Percentiles rank a stretch among this genome's conserved stretches.
Evolutionary conservation across 2,113 vertebrate genomes (phyloP).

Genomic region (Vireo altiloquus): DNA sequence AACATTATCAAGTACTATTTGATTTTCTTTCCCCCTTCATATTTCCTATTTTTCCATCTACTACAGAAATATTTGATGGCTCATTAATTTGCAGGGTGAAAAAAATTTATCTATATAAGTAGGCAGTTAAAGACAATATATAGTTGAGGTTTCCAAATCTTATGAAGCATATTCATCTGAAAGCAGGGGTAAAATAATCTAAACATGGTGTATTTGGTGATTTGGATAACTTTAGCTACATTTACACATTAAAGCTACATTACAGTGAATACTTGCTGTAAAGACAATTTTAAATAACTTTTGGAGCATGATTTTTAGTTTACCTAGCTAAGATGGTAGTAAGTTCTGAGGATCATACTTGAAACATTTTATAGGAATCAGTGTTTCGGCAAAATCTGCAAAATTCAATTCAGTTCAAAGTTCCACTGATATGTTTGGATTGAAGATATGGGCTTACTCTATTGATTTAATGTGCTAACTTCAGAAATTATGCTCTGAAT

Average conservation of each 20-base stretch:
- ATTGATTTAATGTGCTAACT: background rate
- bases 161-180: background rate
- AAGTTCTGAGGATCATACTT: background rate
- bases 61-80: background rate
- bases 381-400: background rate
- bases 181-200: background rate
- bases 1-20: background rate
- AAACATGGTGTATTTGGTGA: background rate
- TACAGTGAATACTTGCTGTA: background rate
- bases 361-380: background rate
- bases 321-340: background rate
- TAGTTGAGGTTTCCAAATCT: background rate
- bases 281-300: background rate
- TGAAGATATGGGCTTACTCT: background rate
- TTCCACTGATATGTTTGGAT: background rate
- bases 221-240: background rate
- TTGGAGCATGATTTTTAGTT: background rate
- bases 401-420: background rate
- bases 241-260: no score
- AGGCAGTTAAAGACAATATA: background rate
- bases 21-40: background rate
- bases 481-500: background rate
- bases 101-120: background rate
- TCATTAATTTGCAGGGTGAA: background rate
- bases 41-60: background rate